phyloP scores from a whole-genome alignment of 2,113 vertebrate species.

The Barnardius zonarius region DNA sequence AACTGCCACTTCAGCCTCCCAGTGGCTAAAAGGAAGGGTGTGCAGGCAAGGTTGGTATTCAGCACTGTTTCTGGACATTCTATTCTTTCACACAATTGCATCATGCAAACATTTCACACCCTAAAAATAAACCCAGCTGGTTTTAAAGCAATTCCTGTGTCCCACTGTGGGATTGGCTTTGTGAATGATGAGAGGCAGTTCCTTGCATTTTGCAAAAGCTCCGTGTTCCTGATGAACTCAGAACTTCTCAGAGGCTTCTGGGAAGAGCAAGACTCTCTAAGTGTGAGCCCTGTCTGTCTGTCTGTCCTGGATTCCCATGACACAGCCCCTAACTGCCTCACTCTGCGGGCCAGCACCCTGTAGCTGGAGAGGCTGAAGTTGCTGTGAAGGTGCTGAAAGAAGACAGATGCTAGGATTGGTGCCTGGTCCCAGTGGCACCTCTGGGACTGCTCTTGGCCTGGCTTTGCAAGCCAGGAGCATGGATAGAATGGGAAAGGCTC shows the following conservation, averaged over 20 bases:
- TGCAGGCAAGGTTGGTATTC: neutral
- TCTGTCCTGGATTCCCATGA: neutral
- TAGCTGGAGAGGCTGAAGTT: neutral
- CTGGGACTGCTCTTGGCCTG: neutral
- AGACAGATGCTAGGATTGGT: fast-evolving
- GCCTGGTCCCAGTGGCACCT: neutral
- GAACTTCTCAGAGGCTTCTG: neutral
- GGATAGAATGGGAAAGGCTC: neutral
- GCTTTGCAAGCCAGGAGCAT: neutral
- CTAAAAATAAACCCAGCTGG: constrained; percentile 3
- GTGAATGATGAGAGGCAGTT: neutral
- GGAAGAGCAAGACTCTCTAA: neutral
- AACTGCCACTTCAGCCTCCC: neutral
- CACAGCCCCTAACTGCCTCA: neutral
- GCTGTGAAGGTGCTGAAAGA: neutral
- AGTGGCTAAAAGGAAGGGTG: neutral
- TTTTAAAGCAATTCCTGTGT: neutral
- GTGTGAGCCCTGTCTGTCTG: neutral
- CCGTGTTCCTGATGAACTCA: neutral
- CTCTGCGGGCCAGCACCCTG: neutral
- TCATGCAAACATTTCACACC: neutral
- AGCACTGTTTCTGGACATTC: neutral
- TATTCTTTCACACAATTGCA: neutral
- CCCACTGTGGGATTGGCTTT: neutral
- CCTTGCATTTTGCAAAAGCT: neutral